A percentile compares a stretch with the other conserved stretches of the same genome.
Conservation (phyloP, 2,797 vertebrate species). For the Limosa lapponica region DNA sequence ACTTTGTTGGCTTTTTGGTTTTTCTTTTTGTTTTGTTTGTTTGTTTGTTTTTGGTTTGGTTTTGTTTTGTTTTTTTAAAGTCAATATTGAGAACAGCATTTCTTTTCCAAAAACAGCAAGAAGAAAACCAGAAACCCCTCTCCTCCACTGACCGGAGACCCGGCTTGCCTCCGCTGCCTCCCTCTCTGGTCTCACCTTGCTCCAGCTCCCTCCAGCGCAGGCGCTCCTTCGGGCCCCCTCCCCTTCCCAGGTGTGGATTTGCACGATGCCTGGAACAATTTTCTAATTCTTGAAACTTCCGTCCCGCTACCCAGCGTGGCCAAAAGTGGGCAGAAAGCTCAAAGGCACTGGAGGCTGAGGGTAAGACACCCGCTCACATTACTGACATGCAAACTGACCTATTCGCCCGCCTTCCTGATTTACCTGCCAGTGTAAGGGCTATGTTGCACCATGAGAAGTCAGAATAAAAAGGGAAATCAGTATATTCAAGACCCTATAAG, state of each 20-base stretch:
- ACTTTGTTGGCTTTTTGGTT: neutral
- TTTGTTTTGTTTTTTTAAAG: neutral
- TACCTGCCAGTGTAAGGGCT: neutral
- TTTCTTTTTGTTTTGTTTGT: neutral
- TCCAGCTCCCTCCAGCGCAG: neutral
- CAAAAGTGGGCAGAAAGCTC: neutral
- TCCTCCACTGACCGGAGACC: neutral
- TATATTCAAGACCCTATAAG: neutral
- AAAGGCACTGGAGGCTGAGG: neutral
- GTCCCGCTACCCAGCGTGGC: too few species aligned
- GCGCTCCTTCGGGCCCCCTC: neutral
- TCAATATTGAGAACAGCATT: neutral
- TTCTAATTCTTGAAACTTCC: neutral
- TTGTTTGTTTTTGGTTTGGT: neutral
- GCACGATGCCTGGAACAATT: neutral
- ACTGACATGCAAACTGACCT: neutral
- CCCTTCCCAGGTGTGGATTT: neutral
- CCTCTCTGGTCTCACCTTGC: neutral
- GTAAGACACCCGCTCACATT: rapidly evolving
- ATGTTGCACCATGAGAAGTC: neutral
- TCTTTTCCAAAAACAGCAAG: neutral
- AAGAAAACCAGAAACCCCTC: neutral
- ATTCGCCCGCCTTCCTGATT: neutral
- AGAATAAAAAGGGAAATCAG: neutral
- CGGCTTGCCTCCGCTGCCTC: neutral